A percentile compares a stretch with the other conserved stretches of the same genome.
phyloP scores from a whole-genome alignment of 2,888 invertebrate species.

The Chirona hameri region DNA sequence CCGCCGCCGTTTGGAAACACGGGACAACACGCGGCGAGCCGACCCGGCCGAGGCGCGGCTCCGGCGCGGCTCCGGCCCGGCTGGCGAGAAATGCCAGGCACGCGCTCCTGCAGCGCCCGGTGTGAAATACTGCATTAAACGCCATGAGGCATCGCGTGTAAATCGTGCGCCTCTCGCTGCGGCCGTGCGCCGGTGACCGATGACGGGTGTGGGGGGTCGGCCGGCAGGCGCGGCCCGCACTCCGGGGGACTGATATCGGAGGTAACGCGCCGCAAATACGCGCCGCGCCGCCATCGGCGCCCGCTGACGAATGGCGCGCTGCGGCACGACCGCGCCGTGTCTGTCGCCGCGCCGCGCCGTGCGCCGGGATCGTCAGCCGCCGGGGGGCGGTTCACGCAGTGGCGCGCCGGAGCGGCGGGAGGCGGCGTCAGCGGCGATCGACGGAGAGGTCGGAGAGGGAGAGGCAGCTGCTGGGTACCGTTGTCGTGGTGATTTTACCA shows the following conservation, averaged over 20 bases:
- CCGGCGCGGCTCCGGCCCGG: not conserved
- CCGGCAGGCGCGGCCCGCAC: not conserved
- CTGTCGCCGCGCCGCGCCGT: not conserved
- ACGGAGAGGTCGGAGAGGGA: not conserved
- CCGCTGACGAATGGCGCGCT: not conserved
- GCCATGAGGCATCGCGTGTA: constrained; percentile 7
- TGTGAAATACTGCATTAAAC: constrained; percentile 28
- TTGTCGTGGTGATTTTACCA: too few species aligned
- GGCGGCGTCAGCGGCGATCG: not conserved
- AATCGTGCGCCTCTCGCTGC: not conserved
- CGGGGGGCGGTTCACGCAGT: not conserved
- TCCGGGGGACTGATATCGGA: constrained; percentile 5
- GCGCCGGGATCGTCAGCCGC: not conserved
- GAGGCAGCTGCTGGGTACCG: too few species aligned
- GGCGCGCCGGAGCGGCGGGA: not conserved
- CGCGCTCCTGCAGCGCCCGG: constrained; percentile 3
- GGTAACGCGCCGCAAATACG: constrained; percentile 22
- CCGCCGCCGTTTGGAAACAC: not conserved
- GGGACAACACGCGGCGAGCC: too few species aligned
- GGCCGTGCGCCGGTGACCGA: not conserved
- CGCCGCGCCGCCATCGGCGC: not conserved
- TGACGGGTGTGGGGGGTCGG: not conserved
- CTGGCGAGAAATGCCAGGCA: constrained; percentile 13
- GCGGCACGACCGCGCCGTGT: not conserved
- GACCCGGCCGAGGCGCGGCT: not conserved